Base-by-base conservation (phyloP, 2,797 vertebrate genomes). In the Poecilia picta region DNA sequence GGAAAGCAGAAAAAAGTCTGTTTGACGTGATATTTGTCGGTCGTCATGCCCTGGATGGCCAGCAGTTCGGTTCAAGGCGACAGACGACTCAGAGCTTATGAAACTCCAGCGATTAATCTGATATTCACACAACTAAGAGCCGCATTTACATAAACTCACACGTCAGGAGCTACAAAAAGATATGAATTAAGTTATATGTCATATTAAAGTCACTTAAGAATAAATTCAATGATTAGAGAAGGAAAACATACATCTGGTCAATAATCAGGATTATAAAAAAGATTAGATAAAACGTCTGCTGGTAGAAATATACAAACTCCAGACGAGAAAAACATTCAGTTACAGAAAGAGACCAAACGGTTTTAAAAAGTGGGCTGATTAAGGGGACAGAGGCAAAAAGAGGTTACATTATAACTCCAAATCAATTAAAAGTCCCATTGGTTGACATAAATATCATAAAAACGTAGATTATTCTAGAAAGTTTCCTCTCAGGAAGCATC, bases 401-500 rank as follows among this genome's bases (percentile, higher is more conserved):
- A 83, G 88, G 92, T 91, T 93, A 93, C 90, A 93, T 78, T 77
- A 89, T 83, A 81, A 82, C 83, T 90, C 91, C 94, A 90, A 92
- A 74, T 93, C 95, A 97, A 95, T 95, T 94, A 95, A 96, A 95
- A 89, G 93, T 96, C 94, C 94, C 96, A 93, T 94, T 86, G 94
- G 92, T 93, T 95, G 84, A 96, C 95, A 97, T 97, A 98, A 97
- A 98, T 98, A 98, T 96, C 96, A 96, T 94, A 96, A 97, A 96
- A 95, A 86, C 72, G 76, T 72, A 76, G 86, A 96, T 97, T 93
- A 92, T 92, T 97, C 96, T 97, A 97, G 95, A 96, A 96, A 94
- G 95, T 95, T 93, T 97, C 95, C 95, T 96, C 96, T 96, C 36
- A 25, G 64, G 16, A 41, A 68, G 36, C 23, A 11, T 31, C 64